Percentiles rank a stretch among this genome's conserved stretches.
Conservation (phyloP, 2,797 vertebrate genomes). For the Molossus alvarezi region DNA sequence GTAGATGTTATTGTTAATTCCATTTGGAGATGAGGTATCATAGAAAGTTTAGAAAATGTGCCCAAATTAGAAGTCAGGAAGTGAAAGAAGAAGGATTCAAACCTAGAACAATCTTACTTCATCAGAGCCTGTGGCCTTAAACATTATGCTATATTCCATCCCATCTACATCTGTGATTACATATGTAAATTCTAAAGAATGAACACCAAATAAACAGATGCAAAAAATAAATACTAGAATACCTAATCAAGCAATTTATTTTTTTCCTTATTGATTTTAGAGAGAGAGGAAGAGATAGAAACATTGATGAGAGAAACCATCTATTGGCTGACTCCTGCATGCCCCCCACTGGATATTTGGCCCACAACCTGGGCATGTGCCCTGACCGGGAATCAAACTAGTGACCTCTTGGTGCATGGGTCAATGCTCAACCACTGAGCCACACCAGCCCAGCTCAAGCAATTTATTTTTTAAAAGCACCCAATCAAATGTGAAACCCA, state of each 20-base stretch:
- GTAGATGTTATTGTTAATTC: neutral
- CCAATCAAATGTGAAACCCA: constrained; percentile 20
- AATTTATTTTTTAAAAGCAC: neutral
- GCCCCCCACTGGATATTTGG: too few species aligned
- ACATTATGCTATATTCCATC: neutral
- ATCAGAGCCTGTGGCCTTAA: neutral
- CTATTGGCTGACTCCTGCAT: too few species aligned
- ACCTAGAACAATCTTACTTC: neutral
- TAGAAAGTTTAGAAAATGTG: neutral
- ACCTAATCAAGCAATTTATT: neutral
- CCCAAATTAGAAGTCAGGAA: neutral
- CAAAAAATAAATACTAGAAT: neutral
- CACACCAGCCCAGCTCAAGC: neutral
- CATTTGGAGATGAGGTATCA: neutral
- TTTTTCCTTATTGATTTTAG: neutral
- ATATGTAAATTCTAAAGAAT: neutral
- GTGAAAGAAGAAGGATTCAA: neutral
- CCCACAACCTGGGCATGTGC: too few species aligned
- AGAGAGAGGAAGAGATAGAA: too few species aligned
- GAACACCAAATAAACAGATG: neutral
- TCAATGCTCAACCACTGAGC: too few species aligned
- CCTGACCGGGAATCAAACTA: too few species aligned
- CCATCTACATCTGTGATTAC: neutral
- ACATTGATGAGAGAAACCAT: too few species aligned
- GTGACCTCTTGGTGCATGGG: too few species aligned